Conservation (phyloP, 1,140 invertebrate species). For the Carposina sasakii region DNA sequence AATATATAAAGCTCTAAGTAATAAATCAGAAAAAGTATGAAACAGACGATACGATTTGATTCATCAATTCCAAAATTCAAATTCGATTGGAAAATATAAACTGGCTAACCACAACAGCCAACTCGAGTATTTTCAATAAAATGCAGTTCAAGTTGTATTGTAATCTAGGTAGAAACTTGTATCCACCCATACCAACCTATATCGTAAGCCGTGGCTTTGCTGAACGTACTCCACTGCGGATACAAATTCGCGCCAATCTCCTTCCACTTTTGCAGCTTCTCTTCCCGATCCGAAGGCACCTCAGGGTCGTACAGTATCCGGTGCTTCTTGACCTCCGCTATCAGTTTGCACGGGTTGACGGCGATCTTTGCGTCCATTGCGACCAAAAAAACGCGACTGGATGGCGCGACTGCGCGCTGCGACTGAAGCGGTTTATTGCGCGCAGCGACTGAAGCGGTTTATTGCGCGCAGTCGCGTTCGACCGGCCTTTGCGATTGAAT, state of each 20-base stretch:
- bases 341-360: slow-evolving; percentile 32
- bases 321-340: slow-evolving; percentile 54
- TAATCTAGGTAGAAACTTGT: too few relatives aligned
- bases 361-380: slow-evolving; percentile 9
- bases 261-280: slow-evolving; percentile 53
- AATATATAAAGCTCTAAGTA: too few relatives aligned
- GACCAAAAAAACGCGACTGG: not conserved
- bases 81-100: too few relatives aligned
- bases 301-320: slow-evolving; percentile 45
- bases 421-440: too few relatives aligned
- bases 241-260: slow-evolving; percentile 52
- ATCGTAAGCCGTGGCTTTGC: slow-evolving; percentile 54
- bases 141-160: not conserved
- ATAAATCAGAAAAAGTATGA: too few relatives aligned
- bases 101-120: too few relatives aligned
- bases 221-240: slow-evolving; percentile 45
- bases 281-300: slow-evolving; percentile 39
- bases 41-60: too few relatives aligned
- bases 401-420: not conserved
- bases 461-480: too few relatives aligned
- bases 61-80: too few relatives aligned
- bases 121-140: not conserved
- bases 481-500: slow-evolving; percentile 28
- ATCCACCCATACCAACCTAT: slow-evolving; percentile 44
- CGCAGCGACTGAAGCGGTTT: too few relatives aligned